These are phyloP conservation scores for Gortyna flavago DNA, from an alignment of 2,888 invertebrate species.

Conservation along the genomic window DNA sequence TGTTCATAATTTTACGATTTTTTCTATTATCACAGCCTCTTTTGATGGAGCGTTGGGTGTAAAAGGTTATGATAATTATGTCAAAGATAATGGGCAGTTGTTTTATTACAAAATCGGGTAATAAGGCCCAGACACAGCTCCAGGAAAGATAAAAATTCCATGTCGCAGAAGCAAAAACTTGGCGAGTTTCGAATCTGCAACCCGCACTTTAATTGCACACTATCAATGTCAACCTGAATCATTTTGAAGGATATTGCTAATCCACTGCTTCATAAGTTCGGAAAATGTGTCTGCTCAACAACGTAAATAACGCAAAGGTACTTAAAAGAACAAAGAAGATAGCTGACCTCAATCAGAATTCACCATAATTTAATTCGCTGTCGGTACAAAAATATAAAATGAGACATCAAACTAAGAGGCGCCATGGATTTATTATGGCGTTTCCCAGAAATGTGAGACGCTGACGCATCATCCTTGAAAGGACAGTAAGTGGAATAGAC, in stretches of 20 bases:
- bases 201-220: too few relatives aligned
- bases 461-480: constrained; percentile 8
- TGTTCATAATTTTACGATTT: constrained; percentile 9
- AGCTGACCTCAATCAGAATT: constrained; percentile 42
- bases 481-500: background rate
- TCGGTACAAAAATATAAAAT: constrained; percentile 34
- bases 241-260: too few relatives aligned
- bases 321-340: background rate
- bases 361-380: constrained; percentile 22
- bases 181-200: too few relatives aligned
- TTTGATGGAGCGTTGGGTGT: constrained; percentile 8
- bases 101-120: too few relatives aligned
- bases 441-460: constrained; percentile 16
- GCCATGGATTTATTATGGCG: constrained; percentile 4
- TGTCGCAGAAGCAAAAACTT: too few relatives aligned
- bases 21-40: background rate
- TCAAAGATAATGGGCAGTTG: background rate
- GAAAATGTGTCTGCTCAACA: too few relatives aligned
- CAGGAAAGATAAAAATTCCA: too few relatives aligned
- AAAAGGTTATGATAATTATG: constrained; percentile 18
- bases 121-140: too few relatives aligned
- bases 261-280: too few relatives aligned
- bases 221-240: too few relatives aligned
- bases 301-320: background rate
- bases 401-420: constrained; percentile 4